Evolutionary conservation across 1,140 invertebrate species (phyloP), one percentile per base, ranked within the genome.

Genomic region (Drosophila sucinea): DNA sequence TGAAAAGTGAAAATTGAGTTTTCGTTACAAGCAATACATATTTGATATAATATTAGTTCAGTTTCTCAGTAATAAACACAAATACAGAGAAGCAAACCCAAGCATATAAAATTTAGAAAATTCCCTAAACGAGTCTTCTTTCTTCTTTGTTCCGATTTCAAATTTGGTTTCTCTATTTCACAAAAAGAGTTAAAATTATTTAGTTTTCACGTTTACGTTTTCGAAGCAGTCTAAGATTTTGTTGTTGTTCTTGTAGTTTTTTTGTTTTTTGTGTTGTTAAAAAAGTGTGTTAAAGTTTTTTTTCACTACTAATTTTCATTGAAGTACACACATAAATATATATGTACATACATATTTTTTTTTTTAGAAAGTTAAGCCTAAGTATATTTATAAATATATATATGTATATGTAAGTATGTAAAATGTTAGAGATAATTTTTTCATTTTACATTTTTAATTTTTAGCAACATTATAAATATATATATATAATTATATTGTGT

Each of bases 151-250:
- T 56, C 51, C 29, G 33, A 76, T 67, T 82, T 87, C 58, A 71
- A 67, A 63, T 66, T 74, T 66, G 32, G 38, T 79, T 3, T 68
- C 58, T 47, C 58, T 70, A 63, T 72, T 58, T 61, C 44, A 51
- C 44, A 51, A 51, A 51, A 51, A 51, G 44, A 51, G 23, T 51
- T 27, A 1, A 51, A 51, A 51, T 51, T 51, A 51, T 76, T 63
- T 40, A 41, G 51, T 73, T 58, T 82, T 89, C 68, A 80, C 79
- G 84, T 86, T 90, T 81, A 89, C 78, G 81, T 90, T 90, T 85
- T 90, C 72, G 78, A 90, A 90, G 86, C 81, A 82, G 86, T 90
- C 87, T 86, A 90, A 83, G 87, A 85, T 90, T 87, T 90, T 87
- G 82, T 83, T 90, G 83, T 89, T 81, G 44, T 51, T 51, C 1